phyloP scores from a whole-genome alignment of 2,888 invertebrate species.

The Andrena bucephala region DNA sequence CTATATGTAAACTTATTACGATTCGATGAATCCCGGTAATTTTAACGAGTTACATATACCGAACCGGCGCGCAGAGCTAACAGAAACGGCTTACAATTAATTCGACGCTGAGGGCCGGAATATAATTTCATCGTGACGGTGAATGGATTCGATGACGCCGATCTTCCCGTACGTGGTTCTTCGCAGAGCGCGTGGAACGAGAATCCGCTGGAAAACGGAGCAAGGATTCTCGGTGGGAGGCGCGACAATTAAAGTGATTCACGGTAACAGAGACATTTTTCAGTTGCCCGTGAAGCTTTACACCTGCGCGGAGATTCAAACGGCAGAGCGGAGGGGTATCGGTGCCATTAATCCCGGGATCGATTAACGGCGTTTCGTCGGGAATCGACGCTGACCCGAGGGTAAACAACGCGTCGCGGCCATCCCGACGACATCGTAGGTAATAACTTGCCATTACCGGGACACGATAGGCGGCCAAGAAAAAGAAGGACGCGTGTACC shows the following conservation, averaged over 20 bases:
- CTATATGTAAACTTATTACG: too few relatives aligned
- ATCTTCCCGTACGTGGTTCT: not conserved
- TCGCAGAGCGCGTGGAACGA: not conserved
- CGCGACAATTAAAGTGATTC: conserved; percentile 55
- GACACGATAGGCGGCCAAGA: conserved; percentile 55
- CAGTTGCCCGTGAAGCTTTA: conserved; percentile 58
- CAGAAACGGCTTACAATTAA: not conserved
- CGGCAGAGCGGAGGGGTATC: conserved; percentile 42
- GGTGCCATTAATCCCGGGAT: conserved; percentile 58
- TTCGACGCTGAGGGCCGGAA: not conserved
- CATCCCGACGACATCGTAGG: conserved; percentile 45
- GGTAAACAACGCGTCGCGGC: conserved; percentile 57
- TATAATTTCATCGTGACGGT: too few relatives aligned
- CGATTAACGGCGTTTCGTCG: conserved; percentile 64
- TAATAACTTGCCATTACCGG: conserved; percentile 76
- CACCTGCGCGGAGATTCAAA: conserved; percentile 55
- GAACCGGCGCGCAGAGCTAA: not conserved
- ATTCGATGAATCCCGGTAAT: too few relatives aligned
- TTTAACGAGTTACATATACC: not conserved
- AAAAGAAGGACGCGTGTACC: conserved; percentile 53
- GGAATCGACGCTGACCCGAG: conserved; percentile 57
- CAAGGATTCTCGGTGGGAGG: not conserved
- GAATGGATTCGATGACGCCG: not conserved
- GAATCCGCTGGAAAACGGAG: not conserved
- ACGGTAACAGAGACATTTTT: conserved; percentile 49